Evolutionary conservation across 2,797 vertebrate species (phyloP).

Genomic region (Hydrophis major): DNA sequence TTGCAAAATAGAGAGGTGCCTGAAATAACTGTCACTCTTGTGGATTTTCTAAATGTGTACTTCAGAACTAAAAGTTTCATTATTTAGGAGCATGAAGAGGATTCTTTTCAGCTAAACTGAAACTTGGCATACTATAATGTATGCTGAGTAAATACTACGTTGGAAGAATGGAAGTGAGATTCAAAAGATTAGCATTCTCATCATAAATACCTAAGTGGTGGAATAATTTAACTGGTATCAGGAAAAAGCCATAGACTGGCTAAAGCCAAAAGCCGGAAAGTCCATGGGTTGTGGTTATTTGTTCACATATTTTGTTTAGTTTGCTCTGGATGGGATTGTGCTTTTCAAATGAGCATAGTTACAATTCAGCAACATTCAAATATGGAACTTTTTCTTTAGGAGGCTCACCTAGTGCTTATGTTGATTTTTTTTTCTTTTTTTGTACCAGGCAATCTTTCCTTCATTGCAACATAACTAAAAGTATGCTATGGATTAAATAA

Average conservation of each 20-base stretch:
- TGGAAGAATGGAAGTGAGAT: neutral
- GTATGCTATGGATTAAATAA: neutral
- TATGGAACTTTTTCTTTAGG: neutral
- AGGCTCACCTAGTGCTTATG: neutral
- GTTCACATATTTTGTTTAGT: neutral
- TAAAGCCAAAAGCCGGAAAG: neutral
- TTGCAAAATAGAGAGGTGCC: neutral
- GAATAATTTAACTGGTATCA: neutral
- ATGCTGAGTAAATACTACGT: neutral
- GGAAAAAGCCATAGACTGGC: neutral
- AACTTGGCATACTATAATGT: neutral
- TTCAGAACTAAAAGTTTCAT: neutral
- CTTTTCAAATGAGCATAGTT: neutral
- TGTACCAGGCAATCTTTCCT: neutral
- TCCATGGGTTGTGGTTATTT: neutral
- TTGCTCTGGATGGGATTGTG: neutral
- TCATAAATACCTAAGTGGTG: neutral
- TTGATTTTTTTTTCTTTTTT: neutral
- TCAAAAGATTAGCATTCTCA: neutral
- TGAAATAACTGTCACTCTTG: neutral
- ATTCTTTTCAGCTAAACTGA: neutral
- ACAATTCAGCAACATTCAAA: neutral
- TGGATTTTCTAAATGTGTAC: neutral
- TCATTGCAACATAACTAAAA: neutral
- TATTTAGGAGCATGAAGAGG: neutral